These are phyloP conservation scores for Phortica magna DNA, from an alignment of 2,888 invertebrate genomes.

Conservation along the genomic window DNA sequence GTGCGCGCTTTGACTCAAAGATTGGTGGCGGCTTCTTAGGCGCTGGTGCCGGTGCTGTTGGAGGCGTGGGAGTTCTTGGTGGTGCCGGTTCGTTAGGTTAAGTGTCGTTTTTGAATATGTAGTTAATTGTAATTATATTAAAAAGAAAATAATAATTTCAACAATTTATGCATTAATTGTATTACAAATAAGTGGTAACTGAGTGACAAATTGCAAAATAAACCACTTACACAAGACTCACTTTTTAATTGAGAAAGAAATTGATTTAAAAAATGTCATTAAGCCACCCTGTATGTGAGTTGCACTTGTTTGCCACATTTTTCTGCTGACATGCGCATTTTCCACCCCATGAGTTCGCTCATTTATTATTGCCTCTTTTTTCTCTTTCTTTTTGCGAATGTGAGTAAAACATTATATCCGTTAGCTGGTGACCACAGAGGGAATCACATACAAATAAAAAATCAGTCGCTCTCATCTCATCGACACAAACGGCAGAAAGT, in stretches of 20 bases:
- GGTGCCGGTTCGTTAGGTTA: slow-evolving; percentile 50
- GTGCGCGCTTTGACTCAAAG: slow-evolving; percentile 59
- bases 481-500: background rate
- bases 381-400: background rate
- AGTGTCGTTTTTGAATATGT: slow-evolving; percentile 10
- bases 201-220: too few species aligned
- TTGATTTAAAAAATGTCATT: background rate
- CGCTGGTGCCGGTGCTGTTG: slow-evolving; percentile 59
- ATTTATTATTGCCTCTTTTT: background rate
- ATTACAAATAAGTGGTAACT: too few species aligned
- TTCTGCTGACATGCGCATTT: slow-evolving; percentile 72
- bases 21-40: slow-evolving; percentile 58
- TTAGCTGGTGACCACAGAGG: background rate
- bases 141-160: background rate
- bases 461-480: slow-evolving; percentile 22
- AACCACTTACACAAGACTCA: too few species aligned
- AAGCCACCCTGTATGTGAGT: slow-evolving; percentile 59
- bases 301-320: slow-evolving; percentile 33
- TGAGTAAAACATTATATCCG: background rate
- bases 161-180: too few species aligned
- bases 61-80: slow-evolving; percentile 44
- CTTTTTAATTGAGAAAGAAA: too few species aligned
- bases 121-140: slow-evolving; percentile 5
- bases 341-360: slow-evolving; percentile 50
- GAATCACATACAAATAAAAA: background rate